A percentile compares a stretch with the other conserved stretches of the same genome.
These are phyloP conservation scores for Alethe castanea DNA, from an alignment of 2,113 vertebrate species.

Conservation along the genomic window DNA sequence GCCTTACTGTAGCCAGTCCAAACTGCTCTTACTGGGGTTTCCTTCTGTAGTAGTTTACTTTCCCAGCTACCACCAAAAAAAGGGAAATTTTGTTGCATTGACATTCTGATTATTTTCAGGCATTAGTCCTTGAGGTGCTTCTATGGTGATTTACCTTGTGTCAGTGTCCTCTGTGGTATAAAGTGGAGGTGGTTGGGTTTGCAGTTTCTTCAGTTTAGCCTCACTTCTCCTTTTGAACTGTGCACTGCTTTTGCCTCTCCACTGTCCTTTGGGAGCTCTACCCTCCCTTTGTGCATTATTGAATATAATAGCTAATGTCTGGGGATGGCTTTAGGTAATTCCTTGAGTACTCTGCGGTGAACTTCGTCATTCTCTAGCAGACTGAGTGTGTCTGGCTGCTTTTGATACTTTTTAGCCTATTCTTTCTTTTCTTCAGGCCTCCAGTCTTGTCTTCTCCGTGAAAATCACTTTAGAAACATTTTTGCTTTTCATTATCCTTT, in stretches of 20 bases:
- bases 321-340: conserved; percentile 41
- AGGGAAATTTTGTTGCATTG: neutral
- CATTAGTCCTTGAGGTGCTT: neutral
- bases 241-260: neutral
- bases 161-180: neutral
- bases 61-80: neutral
- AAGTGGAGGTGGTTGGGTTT: neutral
- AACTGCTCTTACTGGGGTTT: neutral
- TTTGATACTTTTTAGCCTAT: neutral
- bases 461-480: neutral
- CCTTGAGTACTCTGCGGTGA: neutral
- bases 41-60: neutral
- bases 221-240: neutral
- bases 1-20: neutral
- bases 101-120: neutral
- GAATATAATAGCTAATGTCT: conserved; percentile 1
- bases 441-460: neutral
- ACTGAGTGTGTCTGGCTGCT: neutral
- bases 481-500: conserved; percentile 12
- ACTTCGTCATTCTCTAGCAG: neutral
- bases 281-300: neutral
- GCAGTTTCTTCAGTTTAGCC: neutral
- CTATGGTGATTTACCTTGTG: neutral
- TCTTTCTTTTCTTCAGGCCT: neutral
- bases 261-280: neutral